Percentiles rank a stretch among this genome's conserved stretches.
Conservation (phyloP, 2,113 vertebrate species). For the Hippopotamus amphibius region DNA sequence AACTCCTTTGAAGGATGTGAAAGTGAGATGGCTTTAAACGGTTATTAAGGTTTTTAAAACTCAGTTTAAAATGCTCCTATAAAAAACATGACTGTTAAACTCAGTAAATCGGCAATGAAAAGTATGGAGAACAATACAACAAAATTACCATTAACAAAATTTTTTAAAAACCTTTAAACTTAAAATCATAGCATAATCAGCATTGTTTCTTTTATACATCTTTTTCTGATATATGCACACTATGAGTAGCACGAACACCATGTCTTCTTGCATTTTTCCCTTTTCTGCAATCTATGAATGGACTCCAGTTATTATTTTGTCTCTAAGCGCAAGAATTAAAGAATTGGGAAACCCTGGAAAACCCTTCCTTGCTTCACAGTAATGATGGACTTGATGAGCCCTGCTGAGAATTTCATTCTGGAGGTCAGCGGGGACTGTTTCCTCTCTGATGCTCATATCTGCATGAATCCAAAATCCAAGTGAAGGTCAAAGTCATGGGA, state of each 20-base stretch:
- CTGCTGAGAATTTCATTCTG: background rate
- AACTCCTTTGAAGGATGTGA: background rate
- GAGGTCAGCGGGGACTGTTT: background rate
- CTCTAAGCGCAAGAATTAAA: background rate
- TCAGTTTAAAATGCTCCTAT: background rate
- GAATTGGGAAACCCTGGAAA: conserved; percentile 53
- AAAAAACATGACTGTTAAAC: background rate
- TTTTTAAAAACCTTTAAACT: background rate
- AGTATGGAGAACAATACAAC: background rate
- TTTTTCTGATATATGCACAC: background rate
- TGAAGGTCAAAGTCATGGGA: background rate
- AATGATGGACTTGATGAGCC: background rate
- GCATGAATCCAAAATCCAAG: background rate
- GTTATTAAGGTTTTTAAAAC: background rate
- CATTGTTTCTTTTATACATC: background rate
- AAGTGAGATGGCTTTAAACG: background rate
- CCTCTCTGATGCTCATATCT: background rate
- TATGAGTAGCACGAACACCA: background rate
- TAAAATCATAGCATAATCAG: background rate
- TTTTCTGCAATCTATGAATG: background rate
- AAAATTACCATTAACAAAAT: background rate
- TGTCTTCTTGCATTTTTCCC: background rate
- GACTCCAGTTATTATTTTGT: background rate
- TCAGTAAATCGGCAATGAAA: background rate
- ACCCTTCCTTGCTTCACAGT: background rate